These are phyloP conservation scores for Philaethria dido DNA, from an alignment of 2,888 invertebrate species.

Conservation along the genomic window DNA sequence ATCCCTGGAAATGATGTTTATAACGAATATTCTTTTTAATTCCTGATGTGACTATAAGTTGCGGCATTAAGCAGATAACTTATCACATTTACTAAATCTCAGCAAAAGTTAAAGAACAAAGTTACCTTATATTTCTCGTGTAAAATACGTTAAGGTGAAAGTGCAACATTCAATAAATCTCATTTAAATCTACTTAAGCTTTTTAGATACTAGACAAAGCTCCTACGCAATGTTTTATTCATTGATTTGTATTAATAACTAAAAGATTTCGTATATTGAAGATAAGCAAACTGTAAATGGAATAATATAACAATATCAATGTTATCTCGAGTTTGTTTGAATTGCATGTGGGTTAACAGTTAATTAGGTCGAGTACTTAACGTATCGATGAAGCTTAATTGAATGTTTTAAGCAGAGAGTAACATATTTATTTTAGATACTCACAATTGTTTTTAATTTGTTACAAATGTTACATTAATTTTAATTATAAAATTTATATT, in stretches of 20 bases:
- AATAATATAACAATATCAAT: conserved; percentile 67
- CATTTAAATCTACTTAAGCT: no score
- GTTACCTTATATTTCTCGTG: no score
- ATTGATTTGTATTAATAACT: conserved; percentile 26
- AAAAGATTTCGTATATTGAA: conserved; percentile 34
- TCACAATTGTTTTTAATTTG: background rate
- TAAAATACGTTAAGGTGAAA: no score
- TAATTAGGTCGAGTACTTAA: conserved; percentile 71
- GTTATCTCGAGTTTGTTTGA: conserved; percentile 66
- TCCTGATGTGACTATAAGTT: no score
- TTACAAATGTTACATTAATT: background rate
- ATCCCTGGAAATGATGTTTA: no score
- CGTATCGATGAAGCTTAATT: conserved; percentile 56
- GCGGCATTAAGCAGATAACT: no score
- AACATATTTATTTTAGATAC: conserved; percentile 2
- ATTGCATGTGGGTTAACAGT: conserved; percentile 69
- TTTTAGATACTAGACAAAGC: background rate
- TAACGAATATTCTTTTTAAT: no score
- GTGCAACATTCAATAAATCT: no score
- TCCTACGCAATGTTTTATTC: background rate
- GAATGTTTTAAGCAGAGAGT: conserved; percentile 49
- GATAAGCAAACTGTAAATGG: conserved; percentile 59
- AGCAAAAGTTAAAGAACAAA: no score
- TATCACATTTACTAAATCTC: no score
- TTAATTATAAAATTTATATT: no score